Conservation (phyloP, 2,113 vertebrate genomes). For the Neopipo cinnamomea region DNA sequence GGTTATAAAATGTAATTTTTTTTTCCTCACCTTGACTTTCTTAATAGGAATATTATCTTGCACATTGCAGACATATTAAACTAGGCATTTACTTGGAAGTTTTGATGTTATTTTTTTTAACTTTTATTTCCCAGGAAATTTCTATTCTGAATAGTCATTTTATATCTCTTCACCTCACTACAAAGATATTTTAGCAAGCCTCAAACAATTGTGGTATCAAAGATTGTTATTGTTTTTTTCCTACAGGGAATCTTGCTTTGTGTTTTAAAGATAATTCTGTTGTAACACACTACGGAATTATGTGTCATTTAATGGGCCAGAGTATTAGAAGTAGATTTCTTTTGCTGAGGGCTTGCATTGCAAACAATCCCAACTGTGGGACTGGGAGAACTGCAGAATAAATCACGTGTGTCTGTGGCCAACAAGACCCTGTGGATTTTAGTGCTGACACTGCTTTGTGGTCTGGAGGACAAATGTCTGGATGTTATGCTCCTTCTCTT, state of each 20-base stretch:
- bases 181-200: background rate
- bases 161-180: background rate
- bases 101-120: background rate
- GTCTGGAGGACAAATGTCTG: background rate
- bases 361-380: background rate
- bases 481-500: background rate
- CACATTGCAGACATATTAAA: background rate
- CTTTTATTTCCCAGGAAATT: background rate
- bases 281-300: background rate
- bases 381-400: background rate
- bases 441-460: background rate
- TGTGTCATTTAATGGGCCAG: background rate
- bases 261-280: conserved; percentile 29
- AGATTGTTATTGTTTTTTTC: background rate
- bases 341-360: background rate
- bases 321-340: background rate
- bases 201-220: background rate
- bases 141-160: background rate
- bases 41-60: background rate
- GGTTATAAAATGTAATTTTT: background rate
- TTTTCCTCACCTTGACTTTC: background rate
- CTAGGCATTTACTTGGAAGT: background rate
- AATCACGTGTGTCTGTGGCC: background rate
- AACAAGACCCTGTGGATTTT: rapidly evolving
- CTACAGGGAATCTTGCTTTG: background rate